Evolutionary conservation across 2,797 vertebrate genomes (phyloP).

Genomic region (Sternarchorhynchus goeldii): DNA sequence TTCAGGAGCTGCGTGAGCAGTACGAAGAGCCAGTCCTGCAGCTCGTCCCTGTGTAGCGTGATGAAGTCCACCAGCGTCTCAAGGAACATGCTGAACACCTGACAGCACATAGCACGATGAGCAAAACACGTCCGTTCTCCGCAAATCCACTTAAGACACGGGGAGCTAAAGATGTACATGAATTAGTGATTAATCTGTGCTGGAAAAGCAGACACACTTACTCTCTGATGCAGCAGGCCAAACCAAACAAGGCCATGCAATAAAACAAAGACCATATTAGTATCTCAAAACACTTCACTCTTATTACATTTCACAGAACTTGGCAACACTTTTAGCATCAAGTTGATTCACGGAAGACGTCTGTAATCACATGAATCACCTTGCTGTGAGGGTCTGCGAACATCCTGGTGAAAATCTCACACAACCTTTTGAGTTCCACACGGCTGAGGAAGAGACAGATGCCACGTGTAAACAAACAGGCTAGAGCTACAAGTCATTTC

Average conservation of each 20-base stretch:
- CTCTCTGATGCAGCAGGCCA: slow-evolving; percentile 90
- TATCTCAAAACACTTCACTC: slow-evolving; percentile 35
- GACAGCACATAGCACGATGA: background rate
- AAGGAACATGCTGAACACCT: slow-evolving; percentile 93
- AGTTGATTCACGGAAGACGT: background rate
- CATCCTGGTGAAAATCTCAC: slow-evolving; percentile 98
- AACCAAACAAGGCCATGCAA: slow-evolving; percentile 84
- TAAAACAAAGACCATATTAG: slow-evolving; percentile 76
- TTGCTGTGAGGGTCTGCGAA: slow-evolving; percentile 98
- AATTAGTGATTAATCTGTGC: too few species aligned
- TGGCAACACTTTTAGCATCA: background rate
- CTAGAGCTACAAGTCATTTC: background rate
- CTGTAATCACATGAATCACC: slow-evolving; percentile 69
- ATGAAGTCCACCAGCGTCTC: slow-evolving; percentile 90
- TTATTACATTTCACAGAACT: background rate
- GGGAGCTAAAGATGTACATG: too few species aligned
- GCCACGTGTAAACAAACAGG: background rate
- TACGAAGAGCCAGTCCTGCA: slow-evolving; percentile 97
- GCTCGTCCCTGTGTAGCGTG: slow-evolving; percentile 88
- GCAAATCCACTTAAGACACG: background rate
- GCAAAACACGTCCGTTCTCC: background rate
- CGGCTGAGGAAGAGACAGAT: slow-evolving; percentile 73
- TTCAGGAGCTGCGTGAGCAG: slow-evolving; percentile 95
- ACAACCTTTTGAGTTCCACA: slow-evolving; percentile 93
- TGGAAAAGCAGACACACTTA: slow-evolving; percentile 74